Conservation (phyloP, 2,888 invertebrate genomes). For the Aproaerema taeniolella region DNA sequence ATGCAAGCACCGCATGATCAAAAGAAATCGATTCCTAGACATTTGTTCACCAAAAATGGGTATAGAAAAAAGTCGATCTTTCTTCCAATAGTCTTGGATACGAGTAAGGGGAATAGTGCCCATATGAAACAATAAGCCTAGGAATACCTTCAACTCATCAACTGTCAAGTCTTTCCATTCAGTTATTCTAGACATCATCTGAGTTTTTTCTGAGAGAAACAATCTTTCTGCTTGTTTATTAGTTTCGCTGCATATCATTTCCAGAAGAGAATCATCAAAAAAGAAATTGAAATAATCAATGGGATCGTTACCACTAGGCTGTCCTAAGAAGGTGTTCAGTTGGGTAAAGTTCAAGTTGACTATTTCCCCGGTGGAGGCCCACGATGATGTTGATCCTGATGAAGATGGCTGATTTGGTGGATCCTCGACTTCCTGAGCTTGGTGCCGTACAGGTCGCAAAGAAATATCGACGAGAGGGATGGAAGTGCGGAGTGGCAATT, state of each 20-base stretch:
- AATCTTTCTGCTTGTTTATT: too few relatives aligned
- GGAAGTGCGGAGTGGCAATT: too few relatives aligned
- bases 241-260: too few relatives aligned
- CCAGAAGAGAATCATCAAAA: too few relatives aligned
- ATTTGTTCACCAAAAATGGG: conserved; percentile 22
- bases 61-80: conserved; percentile 18
- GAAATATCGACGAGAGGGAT: too few relatives aligned
- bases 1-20: conserved; percentile 18
- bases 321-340: conserved; percentile 2
- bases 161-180: conserved; percentile 1
- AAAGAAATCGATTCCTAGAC: conserved; percentile 26
- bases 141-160: conserved; percentile 22
- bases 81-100: conserved; percentile 27
- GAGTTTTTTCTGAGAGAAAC: too few relatives aligned
- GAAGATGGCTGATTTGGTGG: background rate
- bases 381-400: background rate
- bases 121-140: conserved; percentile 29
- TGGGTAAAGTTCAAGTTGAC: background rate
- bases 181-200: background rate
- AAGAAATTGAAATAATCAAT: too few relatives aligned
- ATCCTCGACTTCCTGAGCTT: background rate
- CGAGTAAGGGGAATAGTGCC: conserved; percentile 20
- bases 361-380: background rate
- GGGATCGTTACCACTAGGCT: background rate
- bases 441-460: background rate